Conservation (phyloP, 2,888 invertebrate genomes). For the Caenorhabditis wallacei region DNA sequence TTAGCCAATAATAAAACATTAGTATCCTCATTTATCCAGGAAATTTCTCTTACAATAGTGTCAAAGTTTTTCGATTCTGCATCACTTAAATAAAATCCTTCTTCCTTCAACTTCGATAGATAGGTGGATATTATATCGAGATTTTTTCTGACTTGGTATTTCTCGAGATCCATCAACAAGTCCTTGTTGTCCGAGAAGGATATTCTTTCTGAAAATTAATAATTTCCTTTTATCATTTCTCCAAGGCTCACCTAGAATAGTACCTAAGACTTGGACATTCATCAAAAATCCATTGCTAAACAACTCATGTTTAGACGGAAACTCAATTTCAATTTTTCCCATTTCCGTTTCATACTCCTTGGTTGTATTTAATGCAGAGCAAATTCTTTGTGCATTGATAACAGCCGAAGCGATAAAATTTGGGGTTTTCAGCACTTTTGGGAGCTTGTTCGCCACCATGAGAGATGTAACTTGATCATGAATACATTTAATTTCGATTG, state of each 20-base stretch:
- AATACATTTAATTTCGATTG: too few relatives aligned
- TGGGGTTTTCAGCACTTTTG: too few relatives aligned
- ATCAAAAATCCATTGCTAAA: not conserved
- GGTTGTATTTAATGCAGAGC: not conserved
- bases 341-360: not conserved
- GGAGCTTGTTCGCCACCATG: too few relatives aligned
- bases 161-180: not conserved
- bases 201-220: not conserved
- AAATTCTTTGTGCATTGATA: not conserved
- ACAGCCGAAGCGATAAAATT: not conserved
- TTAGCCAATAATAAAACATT: too few relatives aligned
- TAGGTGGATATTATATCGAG: not conserved
- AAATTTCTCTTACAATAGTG: too few relatives aligned
- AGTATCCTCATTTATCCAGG: too few relatives aligned
- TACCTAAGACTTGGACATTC: not conserved
- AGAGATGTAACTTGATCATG: too few relatives aligned
- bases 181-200: not conserved
- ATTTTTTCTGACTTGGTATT: not conserved
- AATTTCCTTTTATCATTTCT: too few relatives aligned
- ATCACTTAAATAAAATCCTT: not conserved
- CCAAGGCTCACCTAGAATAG: not conserved
- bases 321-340: not conserved
- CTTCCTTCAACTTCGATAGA: not conserved
- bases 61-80: not conserved
- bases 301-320: not conserved